Conservation (phyloP, 2,113 vertebrate species). For the Galemys pyrenaicus region DNA sequence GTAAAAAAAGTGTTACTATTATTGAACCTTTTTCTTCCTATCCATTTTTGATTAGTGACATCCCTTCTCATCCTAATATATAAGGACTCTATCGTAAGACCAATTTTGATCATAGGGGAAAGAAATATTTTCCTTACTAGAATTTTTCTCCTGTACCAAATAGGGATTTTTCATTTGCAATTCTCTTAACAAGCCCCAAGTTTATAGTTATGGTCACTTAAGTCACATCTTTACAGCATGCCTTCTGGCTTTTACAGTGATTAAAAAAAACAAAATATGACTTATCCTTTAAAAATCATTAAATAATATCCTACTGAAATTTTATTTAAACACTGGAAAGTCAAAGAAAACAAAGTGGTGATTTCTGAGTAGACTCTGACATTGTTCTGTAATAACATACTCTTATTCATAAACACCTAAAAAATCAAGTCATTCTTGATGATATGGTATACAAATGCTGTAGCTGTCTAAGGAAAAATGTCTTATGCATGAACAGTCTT, state of each 20-base stretch:
- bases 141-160: background rate
- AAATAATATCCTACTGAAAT: background rate
- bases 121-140: background rate
- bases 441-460: background rate
- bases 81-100: background rate
- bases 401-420: background rate
- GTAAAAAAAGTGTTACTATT: background rate
- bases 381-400: background rate
- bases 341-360: background rate
- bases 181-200: slow-evolving; percentile 34
- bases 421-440: background rate
- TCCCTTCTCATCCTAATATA: background rate
- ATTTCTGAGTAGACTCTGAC: background rate
- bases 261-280: background rate
- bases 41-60: background rate
- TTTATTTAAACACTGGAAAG: background rate
- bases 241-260: background rate
- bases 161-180: background rate
- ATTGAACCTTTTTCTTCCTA: background rate
- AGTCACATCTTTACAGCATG: background rate
- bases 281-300: background rate
- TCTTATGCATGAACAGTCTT: background rate
- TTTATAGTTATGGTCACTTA: background rate
- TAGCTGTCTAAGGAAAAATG: background rate
- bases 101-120: background rate